Percentiles rank a stretch among this genome's conserved stretches.
Conservation (phyloP, 2,113 vertebrate genomes). For the Arvicanthis niloticus region DNA sequence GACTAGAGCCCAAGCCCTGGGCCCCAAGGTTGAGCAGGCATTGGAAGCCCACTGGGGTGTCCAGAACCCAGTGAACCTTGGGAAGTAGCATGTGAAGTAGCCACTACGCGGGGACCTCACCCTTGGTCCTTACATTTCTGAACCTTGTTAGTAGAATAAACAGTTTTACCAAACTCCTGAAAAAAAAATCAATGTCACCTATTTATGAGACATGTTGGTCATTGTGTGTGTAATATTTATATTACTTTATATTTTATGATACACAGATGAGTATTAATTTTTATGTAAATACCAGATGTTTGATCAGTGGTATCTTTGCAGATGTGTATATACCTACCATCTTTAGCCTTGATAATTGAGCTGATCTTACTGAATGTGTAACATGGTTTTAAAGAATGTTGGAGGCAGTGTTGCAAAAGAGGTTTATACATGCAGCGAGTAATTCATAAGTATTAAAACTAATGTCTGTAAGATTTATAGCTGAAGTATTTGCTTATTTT, state of each 20-base stretch:
- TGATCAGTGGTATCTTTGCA: neutral
- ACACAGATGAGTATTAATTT: neutral
- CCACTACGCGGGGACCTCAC: accelerated
- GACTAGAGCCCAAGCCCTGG: slow-evolving; percentile 84
- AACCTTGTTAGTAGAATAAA: slow-evolving; percentile 45
- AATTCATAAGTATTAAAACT: neutral
- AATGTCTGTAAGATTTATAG: neutral
- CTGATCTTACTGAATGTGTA: neutral
- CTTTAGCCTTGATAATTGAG: neutral
- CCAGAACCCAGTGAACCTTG: neutral
- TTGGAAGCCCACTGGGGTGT: neutral
- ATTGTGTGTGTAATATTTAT: neutral
- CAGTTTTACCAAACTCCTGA: neutral
- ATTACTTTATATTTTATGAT: neutral
- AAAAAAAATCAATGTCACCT: neutral
- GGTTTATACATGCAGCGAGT: neutral
- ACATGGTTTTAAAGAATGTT: neutral
- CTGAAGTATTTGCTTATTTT: neutral
- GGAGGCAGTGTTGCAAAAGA: neutral
- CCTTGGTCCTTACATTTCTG: slow-evolving; percentile 1
- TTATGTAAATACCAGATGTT: neutral
- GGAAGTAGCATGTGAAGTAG: no score
- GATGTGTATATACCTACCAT: neutral
- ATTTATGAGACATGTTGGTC: neutral
- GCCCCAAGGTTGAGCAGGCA: neutral